Percentiles rank a stretch among this genome's conserved stretches.
Conservation (phyloP, 2,113 vertebrate species). For the Elephantulus edwardii region DNA sequence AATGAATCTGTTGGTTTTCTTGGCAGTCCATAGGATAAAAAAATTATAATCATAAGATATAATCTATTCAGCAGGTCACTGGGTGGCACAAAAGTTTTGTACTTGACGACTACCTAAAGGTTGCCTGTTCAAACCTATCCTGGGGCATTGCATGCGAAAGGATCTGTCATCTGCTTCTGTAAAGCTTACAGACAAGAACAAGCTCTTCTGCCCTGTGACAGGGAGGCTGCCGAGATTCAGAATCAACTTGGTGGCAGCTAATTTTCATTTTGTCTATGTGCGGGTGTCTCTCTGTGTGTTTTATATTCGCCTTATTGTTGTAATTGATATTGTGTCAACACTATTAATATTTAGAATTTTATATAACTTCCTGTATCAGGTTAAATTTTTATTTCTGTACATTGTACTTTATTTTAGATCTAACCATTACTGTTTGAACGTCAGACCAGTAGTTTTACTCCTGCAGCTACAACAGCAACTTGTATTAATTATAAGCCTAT, state of each 20-base stretch:
- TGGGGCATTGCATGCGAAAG: neutral
- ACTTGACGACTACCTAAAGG: neutral
- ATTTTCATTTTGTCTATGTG: neutral
- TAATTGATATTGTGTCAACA: neutral
- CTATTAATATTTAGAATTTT: conserved; percentile 29
- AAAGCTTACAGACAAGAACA: neutral
- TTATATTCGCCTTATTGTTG: neutral
- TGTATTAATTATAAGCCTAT: conserved; percentile 23
- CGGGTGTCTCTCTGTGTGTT: neutral
- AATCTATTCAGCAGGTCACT: neutral
- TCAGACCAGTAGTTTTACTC: neutral
- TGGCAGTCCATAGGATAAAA: too few relatives aligned
- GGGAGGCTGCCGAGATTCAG: neutral
- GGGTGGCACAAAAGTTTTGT: neutral
- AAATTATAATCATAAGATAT: conserved; percentile 32
- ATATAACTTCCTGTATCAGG: conserved; percentile 13
- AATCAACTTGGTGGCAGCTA: neutral
- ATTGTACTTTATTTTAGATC: conserved; percentile 5
- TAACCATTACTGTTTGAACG: conserved; percentile 40
- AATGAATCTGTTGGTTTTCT: too few relatives aligned
- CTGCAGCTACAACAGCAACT: conserved; percentile 8
- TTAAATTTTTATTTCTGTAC: conserved; percentile 48
- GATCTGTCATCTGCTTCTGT: neutral
- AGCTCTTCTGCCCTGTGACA: neutral
- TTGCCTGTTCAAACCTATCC: neutral